Percentiles rank a stretch among this genome's conserved stretches.
Evolutionary conservation across 2,888 invertebrate species (phyloP).

Genomic region (Dicycla oo): DNA sequence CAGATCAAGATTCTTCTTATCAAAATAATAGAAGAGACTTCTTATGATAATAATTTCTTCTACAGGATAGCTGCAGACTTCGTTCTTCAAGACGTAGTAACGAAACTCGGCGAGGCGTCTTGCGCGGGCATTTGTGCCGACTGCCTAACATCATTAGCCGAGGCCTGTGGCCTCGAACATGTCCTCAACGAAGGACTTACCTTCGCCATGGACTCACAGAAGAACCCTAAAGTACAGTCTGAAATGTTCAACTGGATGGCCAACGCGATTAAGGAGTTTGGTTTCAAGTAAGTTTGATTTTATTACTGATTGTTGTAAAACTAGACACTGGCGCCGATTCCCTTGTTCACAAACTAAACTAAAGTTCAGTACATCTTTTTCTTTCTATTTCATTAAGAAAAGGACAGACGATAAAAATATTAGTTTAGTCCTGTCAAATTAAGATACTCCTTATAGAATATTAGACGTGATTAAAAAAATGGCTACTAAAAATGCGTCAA

Average conservation of each 20-base stretch:
- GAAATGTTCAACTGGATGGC: slow-evolving; percentile 96
- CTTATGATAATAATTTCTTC: neutral
- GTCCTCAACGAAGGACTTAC: slow-evolving; percentile 93
- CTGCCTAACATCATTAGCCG: slow-evolving; percentile 94
- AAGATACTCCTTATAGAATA: too few species aligned
- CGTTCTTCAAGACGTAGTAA: slow-evolving; percentile 94
- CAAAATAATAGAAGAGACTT: neutral
- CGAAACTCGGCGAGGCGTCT: slow-evolving; percentile 96
- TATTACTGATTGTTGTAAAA: neutral
- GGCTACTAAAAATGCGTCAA: too few species aligned
- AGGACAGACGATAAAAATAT: too few species aligned
- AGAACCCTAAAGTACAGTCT: slow-evolving; percentile 97
- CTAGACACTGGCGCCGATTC: too few species aligned
- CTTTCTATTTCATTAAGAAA: too few species aligned
- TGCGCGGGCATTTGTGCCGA: slow-evolving; percentile 93
- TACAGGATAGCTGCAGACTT: slow-evolving; percentile 93
- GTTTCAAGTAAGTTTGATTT: slow-evolving; percentile 92
- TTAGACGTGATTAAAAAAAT: too few species aligned
- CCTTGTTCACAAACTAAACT: too few species aligned
- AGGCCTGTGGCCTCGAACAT: slow-evolving; percentile 94
- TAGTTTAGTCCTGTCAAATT: too few species aligned
- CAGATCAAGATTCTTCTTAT: too few species aligned
- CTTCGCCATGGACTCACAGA: slow-evolving; percentile 95
- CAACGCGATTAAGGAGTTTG: slow-evolving; percentile 95
- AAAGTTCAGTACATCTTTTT: too few species aligned